A percentile compares a stretch with the other conserved stretches of the same genome.
Evolutionary conservation across 2,797 vertebrate species (phyloP).

Genomic region (Hirundo rustica): DNA sequence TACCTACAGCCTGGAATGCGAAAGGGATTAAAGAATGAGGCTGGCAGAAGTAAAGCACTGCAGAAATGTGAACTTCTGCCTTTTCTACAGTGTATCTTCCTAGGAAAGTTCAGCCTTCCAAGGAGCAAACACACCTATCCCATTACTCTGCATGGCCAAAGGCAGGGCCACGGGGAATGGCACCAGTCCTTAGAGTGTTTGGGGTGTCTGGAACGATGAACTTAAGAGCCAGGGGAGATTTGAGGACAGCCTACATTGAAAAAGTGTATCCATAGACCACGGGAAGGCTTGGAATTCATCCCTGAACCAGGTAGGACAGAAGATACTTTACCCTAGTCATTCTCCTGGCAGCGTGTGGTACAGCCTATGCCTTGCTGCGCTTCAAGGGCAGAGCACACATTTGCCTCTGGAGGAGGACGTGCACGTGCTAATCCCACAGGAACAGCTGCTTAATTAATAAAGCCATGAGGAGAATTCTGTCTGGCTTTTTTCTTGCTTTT

Average conservation of each 20-base stretch:
- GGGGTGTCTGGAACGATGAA: background rate
- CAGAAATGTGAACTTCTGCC: background rate
- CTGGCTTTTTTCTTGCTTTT: background rate
- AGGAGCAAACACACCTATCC: background rate
- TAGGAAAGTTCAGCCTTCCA: background rate
- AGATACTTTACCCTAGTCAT: background rate
- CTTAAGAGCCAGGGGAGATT: background rate
- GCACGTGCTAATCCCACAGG: background rate
- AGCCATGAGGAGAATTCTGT: background rate
- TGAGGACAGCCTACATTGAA: background rate
- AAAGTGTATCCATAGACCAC: background rate
- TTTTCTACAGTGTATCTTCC: background rate
- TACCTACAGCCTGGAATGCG: background rate
- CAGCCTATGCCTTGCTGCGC: background rate
- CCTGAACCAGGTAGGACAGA: background rate
- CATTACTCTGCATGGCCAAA: background rate
- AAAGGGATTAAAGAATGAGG: background rate
- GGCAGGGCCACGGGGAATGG: background rate
- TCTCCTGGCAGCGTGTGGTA: background rate
- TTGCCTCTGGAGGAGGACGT: background rate
- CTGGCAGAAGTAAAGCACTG: background rate
- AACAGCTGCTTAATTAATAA: slow-evolving; percentile 26
- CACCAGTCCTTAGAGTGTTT: background rate
- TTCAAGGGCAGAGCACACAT: background rate
- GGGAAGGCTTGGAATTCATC: background rate